These are phyloP conservation scores for Idaea straminata DNA, from an alignment of 2,888 invertebrate species.

Conservation along the genomic window DNA sequence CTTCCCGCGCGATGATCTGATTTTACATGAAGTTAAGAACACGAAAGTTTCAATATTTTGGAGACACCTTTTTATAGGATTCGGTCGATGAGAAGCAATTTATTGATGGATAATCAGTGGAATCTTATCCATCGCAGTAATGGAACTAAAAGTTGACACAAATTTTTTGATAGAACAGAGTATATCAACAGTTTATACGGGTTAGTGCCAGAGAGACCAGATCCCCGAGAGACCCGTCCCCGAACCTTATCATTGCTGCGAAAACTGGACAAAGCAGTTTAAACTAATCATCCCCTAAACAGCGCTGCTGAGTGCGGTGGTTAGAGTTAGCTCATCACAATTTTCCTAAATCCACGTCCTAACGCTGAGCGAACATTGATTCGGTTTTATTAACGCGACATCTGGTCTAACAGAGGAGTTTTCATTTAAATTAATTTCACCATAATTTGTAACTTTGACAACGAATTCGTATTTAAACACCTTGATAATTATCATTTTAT, in stretches of 20 bases:
- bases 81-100: too few relatives aligned
- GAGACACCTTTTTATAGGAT: not conserved
- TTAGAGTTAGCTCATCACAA: not conserved
- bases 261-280: too few relatives aligned
- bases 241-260: too few relatives aligned
- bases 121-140: too few relatives aligned
- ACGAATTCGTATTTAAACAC: slow-evolving; percentile 1
- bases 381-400: slow-evolving; percentile 62
- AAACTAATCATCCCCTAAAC: too few relatives aligned
- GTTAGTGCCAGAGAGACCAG: too few relatives aligned
- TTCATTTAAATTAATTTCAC: slow-evolving; percentile 23
- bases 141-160: too few relatives aligned
- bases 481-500: not conserved
- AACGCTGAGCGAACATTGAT: slow-evolving; percentile 55
- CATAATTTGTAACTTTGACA: slow-evolving; percentile 18
- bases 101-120: too few relatives aligned
- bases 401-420: slow-evolving; percentile 43
- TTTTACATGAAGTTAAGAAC: slow-evolving; percentile 22
- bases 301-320: not conserved
- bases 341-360: not conserved
- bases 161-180: too few relatives aligned
- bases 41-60: not conserved
- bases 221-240: too few relatives aligned
- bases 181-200: too few relatives aligned
- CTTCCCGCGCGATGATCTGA: slow-evolving; percentile 19